Conservation (phyloP, 2,888 invertebrate genomes). For the Brachyopa scutellaris region DNA sequence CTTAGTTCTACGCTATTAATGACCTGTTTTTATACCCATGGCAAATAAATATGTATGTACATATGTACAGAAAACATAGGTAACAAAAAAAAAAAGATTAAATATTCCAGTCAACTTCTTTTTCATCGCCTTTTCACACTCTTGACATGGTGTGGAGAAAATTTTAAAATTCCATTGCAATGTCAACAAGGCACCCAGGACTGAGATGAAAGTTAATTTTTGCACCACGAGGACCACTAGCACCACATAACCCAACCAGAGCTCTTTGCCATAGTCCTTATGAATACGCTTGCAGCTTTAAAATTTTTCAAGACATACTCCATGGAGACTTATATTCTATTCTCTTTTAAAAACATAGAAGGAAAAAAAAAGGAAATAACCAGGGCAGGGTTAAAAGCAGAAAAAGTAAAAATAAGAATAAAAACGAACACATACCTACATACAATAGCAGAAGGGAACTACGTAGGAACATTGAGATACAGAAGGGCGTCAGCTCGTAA, state of each 20-base stretch:
- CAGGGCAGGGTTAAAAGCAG: conserved; percentile 45
- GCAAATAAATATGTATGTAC: too few species aligned
- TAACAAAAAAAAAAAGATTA: too few species aligned
- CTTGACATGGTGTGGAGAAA: not conserved
- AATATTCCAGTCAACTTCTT: too few species aligned
- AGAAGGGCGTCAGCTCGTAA: conserved; percentile 62
- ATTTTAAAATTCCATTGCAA: conserved; percentile 44
- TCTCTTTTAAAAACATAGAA: not conserved
- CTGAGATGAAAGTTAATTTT: conserved; percentile 59
- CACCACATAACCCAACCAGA: conserved; percentile 7
- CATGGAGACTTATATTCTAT: conserved; percentile 1
- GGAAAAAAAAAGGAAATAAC: conserved; percentile 14
- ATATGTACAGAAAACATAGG: too few species aligned
- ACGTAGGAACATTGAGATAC: too few species aligned
- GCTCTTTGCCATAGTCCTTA: conserved; percentile 40
- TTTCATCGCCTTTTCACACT: too few species aligned
- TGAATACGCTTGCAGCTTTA: conserved; percentile 46
- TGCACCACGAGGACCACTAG: conserved; percentile 39
- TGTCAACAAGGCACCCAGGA: conserved; percentile 47
- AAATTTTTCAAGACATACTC: conserved; percentile 42
- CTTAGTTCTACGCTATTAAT: too few species aligned
- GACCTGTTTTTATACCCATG: too few species aligned
- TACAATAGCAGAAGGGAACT: conserved; percentile 24
- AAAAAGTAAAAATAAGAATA: conserved; percentile 7
- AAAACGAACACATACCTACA: conserved; percentile 16